These are phyloP conservation scores for Halcyon chelicuti DNA, from an alignment of 2,797 vertebrate species.

Conservation along the genomic window DNA sequence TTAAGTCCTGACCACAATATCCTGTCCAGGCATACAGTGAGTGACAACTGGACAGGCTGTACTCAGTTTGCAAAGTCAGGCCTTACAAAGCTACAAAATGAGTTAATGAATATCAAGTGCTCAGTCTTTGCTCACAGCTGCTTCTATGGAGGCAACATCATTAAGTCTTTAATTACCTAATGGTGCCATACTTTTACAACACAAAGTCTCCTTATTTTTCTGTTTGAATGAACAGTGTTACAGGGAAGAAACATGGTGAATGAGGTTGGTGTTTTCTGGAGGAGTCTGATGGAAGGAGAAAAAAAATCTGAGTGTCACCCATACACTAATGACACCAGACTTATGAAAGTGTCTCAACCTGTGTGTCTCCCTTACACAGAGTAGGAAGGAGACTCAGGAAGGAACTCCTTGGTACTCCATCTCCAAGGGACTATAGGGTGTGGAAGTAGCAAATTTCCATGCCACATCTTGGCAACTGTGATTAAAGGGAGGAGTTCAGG, in stretches of 20 bases:
- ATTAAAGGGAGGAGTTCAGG: background rate
- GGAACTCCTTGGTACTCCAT: background rate
- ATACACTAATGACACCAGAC: background rate
- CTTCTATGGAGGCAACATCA: background rate
- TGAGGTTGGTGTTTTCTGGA: background rate
- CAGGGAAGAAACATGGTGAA: background rate
- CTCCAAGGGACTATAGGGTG: background rate
- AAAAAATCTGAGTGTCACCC: background rate
- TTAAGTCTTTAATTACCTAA: background rate
- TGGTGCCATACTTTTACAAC: background rate
- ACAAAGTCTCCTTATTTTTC: background rate
- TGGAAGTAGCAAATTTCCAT: background rate
- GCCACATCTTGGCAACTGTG: background rate
- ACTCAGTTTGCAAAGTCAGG: background rate
- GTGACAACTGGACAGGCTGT: background rate
- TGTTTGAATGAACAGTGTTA: background rate
- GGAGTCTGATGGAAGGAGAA: background rate
- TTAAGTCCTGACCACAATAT: background rate
- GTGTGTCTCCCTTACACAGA: rapidly evolving
- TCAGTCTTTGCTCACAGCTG: rapidly evolving
- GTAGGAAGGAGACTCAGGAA: background rate
- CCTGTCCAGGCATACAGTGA: background rate
- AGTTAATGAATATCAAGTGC: background rate
- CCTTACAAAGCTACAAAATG: background rate
- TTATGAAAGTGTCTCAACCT: background rate